phyloP scores from a whole-genome alignment of 2,888 invertebrate genomes.

The Ferdinandea cuprea region DNA sequence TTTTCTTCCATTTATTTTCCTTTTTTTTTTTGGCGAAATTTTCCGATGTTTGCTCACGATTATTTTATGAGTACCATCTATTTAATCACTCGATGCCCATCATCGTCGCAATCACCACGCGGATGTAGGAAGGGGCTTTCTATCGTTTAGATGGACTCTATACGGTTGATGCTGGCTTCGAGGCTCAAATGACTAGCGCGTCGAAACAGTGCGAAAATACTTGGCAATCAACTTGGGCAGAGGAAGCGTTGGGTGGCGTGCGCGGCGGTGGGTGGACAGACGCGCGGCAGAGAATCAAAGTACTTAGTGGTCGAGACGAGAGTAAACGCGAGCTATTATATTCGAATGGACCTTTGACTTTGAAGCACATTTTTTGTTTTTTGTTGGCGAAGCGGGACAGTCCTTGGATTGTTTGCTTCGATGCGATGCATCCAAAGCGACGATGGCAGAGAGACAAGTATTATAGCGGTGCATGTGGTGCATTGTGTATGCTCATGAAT shows the following conservation, averaged over 20 bases:
- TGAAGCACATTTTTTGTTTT: constrained; percentile 59
- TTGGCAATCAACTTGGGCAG: constrained; percentile 56
- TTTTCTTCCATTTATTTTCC: constrained; percentile 17
- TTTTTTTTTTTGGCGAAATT: constrained; percentile 38
- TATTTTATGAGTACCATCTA: constrained; percentile 73
- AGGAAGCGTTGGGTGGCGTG: constrained; percentile 67
- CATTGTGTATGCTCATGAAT: constrained; percentile 12
- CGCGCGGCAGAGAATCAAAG: constrained; percentile 25
- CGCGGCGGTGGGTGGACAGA: constrained; percentile 56
- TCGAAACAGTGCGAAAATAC: constrained; percentile 66
- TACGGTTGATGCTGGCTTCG: constrained; percentile 7
- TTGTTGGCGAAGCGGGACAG: constrained; percentile 47
- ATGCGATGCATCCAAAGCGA: constrained; percentile 23
- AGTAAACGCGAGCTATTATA: constrained; percentile 59
- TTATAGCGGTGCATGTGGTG: constrained; percentile 3
- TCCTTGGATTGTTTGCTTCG: constrained; percentile 48
- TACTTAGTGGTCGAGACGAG: constrained; percentile 50
- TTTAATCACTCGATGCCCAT: constrained; percentile 73
- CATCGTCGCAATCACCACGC: constrained; percentile 65
- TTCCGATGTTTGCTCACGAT: constrained; percentile 69
- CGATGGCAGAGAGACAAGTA: constrained; percentile 12
- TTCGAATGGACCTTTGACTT: constrained; percentile 68
- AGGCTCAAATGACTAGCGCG: constrained; percentile 33
- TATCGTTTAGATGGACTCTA: constrained; percentile 14
- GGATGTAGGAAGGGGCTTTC: constrained; percentile 62